Evolutionary conservation across 2,113 vertebrate species (phyloP).

Genomic region (Galbula dea): DNA sequence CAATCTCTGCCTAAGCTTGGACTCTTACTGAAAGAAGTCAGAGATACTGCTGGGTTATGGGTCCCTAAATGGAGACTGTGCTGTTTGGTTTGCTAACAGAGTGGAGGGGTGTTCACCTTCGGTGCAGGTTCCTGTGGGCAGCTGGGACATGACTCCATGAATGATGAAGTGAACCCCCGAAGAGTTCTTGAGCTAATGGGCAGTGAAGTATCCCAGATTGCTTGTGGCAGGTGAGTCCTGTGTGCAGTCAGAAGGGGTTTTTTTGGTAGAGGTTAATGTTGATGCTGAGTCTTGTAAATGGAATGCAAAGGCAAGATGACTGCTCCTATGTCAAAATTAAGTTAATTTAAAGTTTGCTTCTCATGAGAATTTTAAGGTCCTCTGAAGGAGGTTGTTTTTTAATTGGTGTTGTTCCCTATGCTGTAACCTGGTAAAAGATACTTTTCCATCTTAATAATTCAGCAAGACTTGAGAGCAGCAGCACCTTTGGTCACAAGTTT

Average conservation of each 20-base stretch:
- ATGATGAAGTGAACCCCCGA: conserved; percentile 86
- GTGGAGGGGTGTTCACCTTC: conserved; percentile 90
- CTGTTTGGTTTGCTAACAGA: conserved; percentile 74
- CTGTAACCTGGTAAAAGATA: neutral
- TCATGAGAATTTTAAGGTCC: neutral
- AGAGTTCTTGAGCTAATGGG: conserved; percentile 91
- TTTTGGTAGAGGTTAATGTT: neutral
- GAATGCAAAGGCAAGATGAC: neutral
- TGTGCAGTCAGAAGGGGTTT: neutral
- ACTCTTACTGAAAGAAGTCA: neutral
- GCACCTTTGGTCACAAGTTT: neutral
- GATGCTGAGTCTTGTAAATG: neutral
- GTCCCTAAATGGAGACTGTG: conserved; percentile 46
- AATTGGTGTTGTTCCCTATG: neutral
- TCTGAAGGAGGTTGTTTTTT: neutral
- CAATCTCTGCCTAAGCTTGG: neutral
- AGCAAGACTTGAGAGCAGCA: neutral
- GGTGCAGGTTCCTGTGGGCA: conserved; percentile 86
- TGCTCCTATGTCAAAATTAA: neutral
- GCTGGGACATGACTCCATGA: conserved; percentile 87
- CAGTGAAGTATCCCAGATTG: conserved; percentile 88
- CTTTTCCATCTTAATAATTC: neutral
- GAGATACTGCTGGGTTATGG: neutral
- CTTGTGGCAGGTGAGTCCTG: conserved; percentile 84
- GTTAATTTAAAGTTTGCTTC: neutral